Conservation (phyloP, 1,140 invertebrate genomes). For the Diorhabda elongata region DNA sequence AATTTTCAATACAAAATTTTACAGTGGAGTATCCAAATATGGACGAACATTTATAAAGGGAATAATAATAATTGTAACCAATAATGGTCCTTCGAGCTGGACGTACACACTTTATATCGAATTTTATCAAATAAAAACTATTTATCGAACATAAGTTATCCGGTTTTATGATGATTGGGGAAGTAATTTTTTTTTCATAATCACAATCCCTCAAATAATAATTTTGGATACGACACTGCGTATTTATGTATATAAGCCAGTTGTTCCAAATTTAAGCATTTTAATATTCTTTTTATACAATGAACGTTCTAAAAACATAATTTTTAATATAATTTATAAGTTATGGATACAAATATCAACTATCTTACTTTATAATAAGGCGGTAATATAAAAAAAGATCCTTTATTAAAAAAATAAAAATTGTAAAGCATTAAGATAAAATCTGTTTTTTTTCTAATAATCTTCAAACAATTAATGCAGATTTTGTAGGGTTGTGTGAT, state of each 20-base stretch:
- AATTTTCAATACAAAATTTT: background rate
- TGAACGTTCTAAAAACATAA: background rate
- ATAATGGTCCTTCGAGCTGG: no score
- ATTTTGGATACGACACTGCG: background rate
- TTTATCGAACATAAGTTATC: background rate
- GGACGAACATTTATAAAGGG: background rate
- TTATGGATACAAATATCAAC: constrained; percentile 31
- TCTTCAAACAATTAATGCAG: background rate
- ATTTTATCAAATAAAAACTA: background rate
- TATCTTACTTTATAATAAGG: constrained; percentile 27
- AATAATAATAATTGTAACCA: no score
- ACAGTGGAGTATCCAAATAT: background rate
- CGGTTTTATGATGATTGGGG: no score
- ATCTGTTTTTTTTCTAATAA: constrained; percentile 14
- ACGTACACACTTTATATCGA: background rate
- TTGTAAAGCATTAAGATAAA: constrained; percentile 13
- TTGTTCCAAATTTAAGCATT: background rate
- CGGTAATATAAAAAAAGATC: constrained; percentile 19
- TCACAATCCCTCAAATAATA: background rate
- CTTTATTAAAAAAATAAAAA: constrained; percentile 18
- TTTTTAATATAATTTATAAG: constrained; percentile 9
- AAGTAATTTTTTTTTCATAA: no score
- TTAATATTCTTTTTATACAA: background rate
- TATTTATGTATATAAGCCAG: background rate
- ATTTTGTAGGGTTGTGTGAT: constrained; percentile 3